Percentiles rank a stretch among this genome's conserved stretches.
phyloP scores from a whole-genome alignment of 2,797 vertebrate genomes.

The Enteromius unitaeniatus region DNA sequence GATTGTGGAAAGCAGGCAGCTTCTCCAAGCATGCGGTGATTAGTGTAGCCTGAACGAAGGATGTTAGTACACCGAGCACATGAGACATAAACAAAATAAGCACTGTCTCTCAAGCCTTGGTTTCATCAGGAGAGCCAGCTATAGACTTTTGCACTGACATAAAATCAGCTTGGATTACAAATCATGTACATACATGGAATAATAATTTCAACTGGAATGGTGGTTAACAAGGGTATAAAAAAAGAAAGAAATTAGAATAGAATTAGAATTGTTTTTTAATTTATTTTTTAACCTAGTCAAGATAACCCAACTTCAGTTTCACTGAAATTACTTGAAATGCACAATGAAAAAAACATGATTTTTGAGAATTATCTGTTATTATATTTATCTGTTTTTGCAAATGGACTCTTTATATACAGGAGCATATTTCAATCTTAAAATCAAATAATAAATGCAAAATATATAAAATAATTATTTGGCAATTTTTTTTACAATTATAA shows the following conservation, averaged over 20 bases:
- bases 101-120: slow-evolving; percentile 73
- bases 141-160: not conserved
- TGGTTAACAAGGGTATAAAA: not conserved
- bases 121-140: slow-evolving; percentile 73
- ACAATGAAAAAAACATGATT: no score
- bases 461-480: no score
- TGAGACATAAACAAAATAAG: slow-evolving; percentile 50
- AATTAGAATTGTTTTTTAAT: no score
- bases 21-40: slow-evolving; percentile 55
- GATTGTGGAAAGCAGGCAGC: slow-evolving; percentile 49
- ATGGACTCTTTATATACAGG: no score
- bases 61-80: slow-evolving; percentile 64
- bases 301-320: no score
- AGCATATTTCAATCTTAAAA: not conserved
- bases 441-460: not conserved
- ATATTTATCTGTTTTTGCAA: no score
- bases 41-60: slow-evolving; percentile 59
- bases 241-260: no score
- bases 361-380: no score
- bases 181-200: not conserved
- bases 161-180: not conserved
- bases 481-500: no score
- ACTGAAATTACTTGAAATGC: no score
- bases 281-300: no score
- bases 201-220: not conserved